A percentile compares a stretch with the other conserved stretches of the same genome.
phyloP scores from a whole-genome alignment of 2,113 vertebrate species.

The Aldabrachelys gigantea region DNA sequence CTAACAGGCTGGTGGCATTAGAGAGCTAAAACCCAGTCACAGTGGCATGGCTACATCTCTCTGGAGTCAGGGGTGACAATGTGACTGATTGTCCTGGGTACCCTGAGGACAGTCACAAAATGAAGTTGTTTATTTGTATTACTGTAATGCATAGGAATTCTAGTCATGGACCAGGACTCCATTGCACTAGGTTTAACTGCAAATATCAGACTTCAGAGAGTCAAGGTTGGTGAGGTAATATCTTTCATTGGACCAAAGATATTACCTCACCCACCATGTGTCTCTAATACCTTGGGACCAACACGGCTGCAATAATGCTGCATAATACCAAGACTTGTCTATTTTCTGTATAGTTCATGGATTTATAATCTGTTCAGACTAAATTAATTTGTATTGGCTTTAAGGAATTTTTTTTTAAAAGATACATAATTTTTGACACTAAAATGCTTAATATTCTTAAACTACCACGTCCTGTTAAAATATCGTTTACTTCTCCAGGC shows the following conservation, averaged over 20 bases:
- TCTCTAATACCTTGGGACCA: background rate
- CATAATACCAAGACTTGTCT: background rate
- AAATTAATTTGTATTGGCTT: background rate
- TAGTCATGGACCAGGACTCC: background rate
- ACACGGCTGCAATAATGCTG: background rate
- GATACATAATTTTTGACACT: background rate
- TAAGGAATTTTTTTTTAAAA: background rate
- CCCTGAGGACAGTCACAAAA: background rate
- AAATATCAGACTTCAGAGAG: background rate
- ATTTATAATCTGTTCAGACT: background rate
- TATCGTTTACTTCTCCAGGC: background rate
- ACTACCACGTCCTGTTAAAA: background rate
- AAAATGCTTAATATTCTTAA: background rate
- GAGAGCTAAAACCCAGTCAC: background rate
- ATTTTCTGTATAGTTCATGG: accelerated
- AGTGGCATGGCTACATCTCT: background rate
- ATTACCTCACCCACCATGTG: background rate
- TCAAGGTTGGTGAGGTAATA: background rate
- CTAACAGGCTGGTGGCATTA: background rate
- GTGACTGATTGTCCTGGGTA: background rate
- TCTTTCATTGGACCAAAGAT: background rate
- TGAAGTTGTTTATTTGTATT: background rate
- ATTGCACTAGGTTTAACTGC: background rate
- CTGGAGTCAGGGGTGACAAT: background rate
- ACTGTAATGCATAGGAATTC: background rate